These are phyloP conservation scores for Pseudomyrmex flavicornis DNA, from an alignment of 1,140 invertebrate species.

Conservation along the genomic window DNA sequence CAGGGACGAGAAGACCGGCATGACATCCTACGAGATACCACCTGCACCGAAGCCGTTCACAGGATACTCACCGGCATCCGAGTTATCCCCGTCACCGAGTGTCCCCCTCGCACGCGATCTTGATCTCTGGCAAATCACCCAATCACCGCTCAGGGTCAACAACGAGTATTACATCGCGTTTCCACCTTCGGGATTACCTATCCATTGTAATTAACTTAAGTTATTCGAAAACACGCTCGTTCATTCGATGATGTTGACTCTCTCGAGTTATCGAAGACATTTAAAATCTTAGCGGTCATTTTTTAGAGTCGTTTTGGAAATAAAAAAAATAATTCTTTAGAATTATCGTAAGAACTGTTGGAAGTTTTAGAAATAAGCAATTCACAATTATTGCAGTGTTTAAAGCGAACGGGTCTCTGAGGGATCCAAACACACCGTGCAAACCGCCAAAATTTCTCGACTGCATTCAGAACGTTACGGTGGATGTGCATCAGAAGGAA, in stretches of 20 bases:
- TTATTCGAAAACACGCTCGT: too few species aligned
- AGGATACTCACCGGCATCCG: conserved; percentile 73
- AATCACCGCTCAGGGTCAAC: conserved; percentile 62
- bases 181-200: conserved; percentile 84
- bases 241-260: too few species aligned
- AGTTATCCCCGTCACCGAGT: conserved; percentile 75
- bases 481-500: not conserved
- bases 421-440: conserved; percentile 78
- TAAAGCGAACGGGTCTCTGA: conserved; percentile 74
- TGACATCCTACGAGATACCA: conserved; percentile 83
- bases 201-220: conserved; percentile 79
- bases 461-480: conserved; percentile 26
- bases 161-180: conserved; percentile 85
- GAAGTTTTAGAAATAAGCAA: conserved; percentile 26
- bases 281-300: too few species aligned
- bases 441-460: conserved; percentile 66
- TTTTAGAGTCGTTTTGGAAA: not conserved
- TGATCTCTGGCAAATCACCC: conserved; percentile 69
- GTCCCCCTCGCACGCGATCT: conserved; percentile 73
- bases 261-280: not conserved
- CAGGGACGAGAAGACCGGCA: conserved; percentile 77
- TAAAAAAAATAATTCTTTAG: not conserved
- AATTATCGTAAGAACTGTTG: not conserved
- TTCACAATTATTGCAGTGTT: conserved; percentile 72
- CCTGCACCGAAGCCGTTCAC: conserved; percentile 83